Evolutionary conservation across 1,140 invertebrate species (phyloP).

Genomic region (Trinorchestia longiramus): DNA sequence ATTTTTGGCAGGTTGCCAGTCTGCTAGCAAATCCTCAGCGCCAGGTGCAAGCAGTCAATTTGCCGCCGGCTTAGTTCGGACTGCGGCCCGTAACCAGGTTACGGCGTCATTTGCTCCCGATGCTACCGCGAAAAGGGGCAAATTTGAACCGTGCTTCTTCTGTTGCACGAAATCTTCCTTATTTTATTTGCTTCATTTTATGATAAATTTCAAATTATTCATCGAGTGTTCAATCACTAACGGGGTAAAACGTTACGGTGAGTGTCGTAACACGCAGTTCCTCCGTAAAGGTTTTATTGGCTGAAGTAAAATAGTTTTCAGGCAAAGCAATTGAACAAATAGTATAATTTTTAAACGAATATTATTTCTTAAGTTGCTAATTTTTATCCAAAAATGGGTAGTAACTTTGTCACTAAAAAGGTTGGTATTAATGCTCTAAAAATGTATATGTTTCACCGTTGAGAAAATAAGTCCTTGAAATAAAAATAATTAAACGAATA

Average conservation of each 20-base stretch:
- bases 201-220: not conserved
- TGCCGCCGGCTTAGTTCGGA: constrained; percentile 48
- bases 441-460: no score
- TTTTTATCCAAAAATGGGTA: no score
- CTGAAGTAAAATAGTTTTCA: not conserved
- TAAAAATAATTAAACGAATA: no score
- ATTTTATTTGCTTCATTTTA: not conserved
- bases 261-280: not conserved
- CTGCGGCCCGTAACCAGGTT: constrained; percentile 40
- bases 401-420: no score
- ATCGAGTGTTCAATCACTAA: not conserved
- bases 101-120: constrained; percentile 33
- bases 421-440: no score
- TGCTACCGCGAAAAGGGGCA: constrained; percentile 12
- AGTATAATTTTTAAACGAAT: no score
- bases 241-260: not conserved
- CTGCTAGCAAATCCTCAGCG: constrained; percentile 24
- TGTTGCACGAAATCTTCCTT: not conserved
- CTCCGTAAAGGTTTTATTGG: not conserved
- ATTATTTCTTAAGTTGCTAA: no score
- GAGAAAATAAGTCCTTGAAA: no score
- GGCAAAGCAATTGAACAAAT: not conserved
- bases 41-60: constrained; percentile 53
- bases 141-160: constrained; percentile 29
- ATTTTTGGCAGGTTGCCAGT: constrained; percentile 1